phyloP scores from a whole-genome alignment of 2,113 vertebrate genomes.

The Verasper variegatus region DNA sequence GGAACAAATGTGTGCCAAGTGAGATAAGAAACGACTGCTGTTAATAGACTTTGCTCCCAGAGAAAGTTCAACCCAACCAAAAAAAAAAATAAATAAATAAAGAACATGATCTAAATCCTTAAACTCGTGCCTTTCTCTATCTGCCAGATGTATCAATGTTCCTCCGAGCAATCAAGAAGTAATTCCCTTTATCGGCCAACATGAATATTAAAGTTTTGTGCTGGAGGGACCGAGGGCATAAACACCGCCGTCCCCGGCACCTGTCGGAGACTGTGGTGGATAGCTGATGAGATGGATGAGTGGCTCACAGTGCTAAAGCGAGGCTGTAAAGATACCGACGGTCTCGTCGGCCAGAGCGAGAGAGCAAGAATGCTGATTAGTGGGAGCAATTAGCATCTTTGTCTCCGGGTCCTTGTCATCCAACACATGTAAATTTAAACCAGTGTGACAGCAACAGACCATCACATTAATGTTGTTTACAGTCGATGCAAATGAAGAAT shows the following conservation, averaged over 20 bases:
- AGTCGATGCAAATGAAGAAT: conserved; percentile 69
- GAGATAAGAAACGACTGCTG: conserved; percentile 67
- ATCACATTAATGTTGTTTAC: conserved; percentile 71
- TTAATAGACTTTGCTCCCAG: conserved; percentile 69
- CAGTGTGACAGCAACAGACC: conserved; percentile 53
- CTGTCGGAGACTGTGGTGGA: conserved; percentile 62
- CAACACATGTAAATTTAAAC: conserved; percentile 68
- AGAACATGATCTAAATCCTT: conserved; percentile 68
- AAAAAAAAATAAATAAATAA: conserved; percentile 49
- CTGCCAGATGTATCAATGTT: conserved; percentile 78
- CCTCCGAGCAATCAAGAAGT: conserved; percentile 80
- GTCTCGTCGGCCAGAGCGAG: conserved; percentile 40
- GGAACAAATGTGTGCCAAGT: conserved; percentile 71
- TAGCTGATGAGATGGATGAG: conserved; percentile 53
- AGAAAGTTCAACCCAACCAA: conserved; percentile 64
- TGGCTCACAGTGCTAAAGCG: conserved; percentile 31
- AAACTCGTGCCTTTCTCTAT: conserved; percentile 66
- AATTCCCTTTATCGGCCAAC: conserved; percentile 77
- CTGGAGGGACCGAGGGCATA: conserved; percentile 65
- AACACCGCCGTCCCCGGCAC: conserved; percentile 63
- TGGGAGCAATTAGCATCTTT: conserved; percentile 61
- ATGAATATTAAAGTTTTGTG: conserved; percentile 79
- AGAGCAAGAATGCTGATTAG: conserved; percentile 57
- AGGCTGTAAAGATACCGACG: conserved; percentile 53
- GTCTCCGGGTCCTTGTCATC: conserved; percentile 60